Base-by-base conservation (phyloP, 2,113 vertebrate species). In the Steatornis caripensis region DNA sequence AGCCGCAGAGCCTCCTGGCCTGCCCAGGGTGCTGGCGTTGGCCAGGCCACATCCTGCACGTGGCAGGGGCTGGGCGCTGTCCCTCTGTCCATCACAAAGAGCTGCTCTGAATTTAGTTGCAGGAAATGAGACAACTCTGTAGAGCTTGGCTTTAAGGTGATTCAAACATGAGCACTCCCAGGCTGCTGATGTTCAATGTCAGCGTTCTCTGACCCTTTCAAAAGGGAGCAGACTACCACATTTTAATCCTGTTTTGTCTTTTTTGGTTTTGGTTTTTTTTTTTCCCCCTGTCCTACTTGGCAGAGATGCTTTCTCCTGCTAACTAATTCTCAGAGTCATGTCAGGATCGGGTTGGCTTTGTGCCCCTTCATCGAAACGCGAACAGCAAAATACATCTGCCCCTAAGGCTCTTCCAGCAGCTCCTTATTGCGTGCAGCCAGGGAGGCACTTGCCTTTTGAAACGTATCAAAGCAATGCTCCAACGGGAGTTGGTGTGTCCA, bases 21-120 rank as follows among this genome's bases (percentile, higher is more conserved):
- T 0, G 7, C 6, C n/a, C 39, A 26, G 24, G 23, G 34, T 3
- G 6, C 41, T 43, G 57, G 46, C 1, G 1, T 15, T 27, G 46
- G 8, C 11, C 2, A 1, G n/a, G 19, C 34, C 6, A 0, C 12
- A 6, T n/a, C 39, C 64, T 10, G 16, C 54, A 12, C 1, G 1
- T 2, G 7, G 49, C 32, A 9, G 34, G 36, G 17, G 4, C 12
- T 0, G 2, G 34, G 37, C 2, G 5, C 64, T 3, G 1, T 36
- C 54, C 45, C 9, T 32, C 32, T 1, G 1, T 24, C 45, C 2
- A 3, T 51, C 20, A 1, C 29, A 46, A 11, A 4, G 34, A 41
- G 26, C 4, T 0, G 30, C 74, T 48, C 61, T 11, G 69, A 11
- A 11, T 20, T 36, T 4, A 8, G 39, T 9, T 9, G 32, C 61